Evolutionary conservation across 2,888 invertebrate genomes (phyloP).

Genomic region (Eurytoma californica): DNA sequence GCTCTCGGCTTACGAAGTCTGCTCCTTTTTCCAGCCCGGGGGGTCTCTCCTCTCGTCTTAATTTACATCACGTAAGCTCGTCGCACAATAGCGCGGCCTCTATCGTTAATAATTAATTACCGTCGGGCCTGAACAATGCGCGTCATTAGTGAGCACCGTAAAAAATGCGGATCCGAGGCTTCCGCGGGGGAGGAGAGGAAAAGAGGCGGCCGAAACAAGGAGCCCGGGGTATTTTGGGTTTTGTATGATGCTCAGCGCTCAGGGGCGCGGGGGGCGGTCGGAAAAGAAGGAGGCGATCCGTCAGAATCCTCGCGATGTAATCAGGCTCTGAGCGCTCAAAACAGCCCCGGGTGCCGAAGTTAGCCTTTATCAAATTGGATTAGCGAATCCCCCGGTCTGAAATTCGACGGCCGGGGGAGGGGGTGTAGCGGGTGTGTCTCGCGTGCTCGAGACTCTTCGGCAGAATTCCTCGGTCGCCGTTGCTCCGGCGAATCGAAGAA

Average conservation of each 20-base stretch:
- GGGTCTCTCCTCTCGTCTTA: background rate
- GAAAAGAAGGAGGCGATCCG: slow-evolving; percentile 4
- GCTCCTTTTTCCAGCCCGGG: background rate
- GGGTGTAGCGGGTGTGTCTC: too few relatives aligned
- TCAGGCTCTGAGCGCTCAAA: slow-evolving; percentile 21
- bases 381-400: slow-evolving; percentile 68
- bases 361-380: slow-evolving; percentile 72
- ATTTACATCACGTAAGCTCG: background rate
- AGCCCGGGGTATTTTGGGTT: background rate
- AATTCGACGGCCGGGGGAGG: too few relatives aligned
- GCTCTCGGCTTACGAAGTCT: background rate
- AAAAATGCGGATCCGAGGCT: slow-evolving; percentile 7
- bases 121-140: background rate
- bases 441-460: too few relatives aligned
- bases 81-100: background rate
- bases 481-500: too few relatives aligned
- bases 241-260: slow-evolving; percentile 10
- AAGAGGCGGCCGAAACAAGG: background rate
- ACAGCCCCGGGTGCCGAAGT: slow-evolving; percentile 64
- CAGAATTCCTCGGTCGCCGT: too few relatives aligned
- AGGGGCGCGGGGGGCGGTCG: too few relatives aligned
- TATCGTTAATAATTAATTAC: slow-evolving; percentile 5
- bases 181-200: background rate
- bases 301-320: slow-evolving; percentile 7
- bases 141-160: slow-evolving; percentile 18